These are phyloP conservation scores for Acrocephalus kingi DNA, from an alignment of 2,113 vertebrate species.

Conservation along the genomic window DNA sequence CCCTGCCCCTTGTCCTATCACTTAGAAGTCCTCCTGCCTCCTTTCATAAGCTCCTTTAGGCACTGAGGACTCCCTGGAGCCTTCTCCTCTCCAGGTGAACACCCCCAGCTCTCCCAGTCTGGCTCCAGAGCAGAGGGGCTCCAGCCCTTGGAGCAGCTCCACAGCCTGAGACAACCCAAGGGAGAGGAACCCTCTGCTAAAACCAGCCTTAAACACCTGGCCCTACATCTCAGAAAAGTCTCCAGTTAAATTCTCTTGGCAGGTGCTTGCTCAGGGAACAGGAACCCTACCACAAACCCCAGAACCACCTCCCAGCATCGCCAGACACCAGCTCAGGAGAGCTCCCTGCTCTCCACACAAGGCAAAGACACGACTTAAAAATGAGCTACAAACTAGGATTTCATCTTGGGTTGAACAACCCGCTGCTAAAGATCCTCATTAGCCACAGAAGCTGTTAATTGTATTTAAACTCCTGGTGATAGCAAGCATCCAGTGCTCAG, in stretches of 20 bases:
- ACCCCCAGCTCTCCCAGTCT: neutral
- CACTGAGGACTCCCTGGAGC: accelerated
- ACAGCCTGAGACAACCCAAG: neutral
- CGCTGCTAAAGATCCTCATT: neutral
- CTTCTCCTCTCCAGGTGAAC: neutral
- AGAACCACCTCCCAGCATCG: neutral
- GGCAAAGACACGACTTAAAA: neutral
- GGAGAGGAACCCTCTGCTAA: neutral
- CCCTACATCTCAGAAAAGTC: neutral
- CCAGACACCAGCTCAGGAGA: neutral
- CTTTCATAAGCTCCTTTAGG: neutral
- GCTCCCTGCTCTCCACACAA: neutral
- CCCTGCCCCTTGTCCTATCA: neutral
- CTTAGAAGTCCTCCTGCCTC: neutral
- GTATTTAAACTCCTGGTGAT: neutral
- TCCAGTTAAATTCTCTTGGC: neutral
- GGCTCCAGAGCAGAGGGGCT: neutral
- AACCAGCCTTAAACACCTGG: neutral
- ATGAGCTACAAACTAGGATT: neutral
- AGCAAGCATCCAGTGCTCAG: neutral
- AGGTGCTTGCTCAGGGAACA: neutral
- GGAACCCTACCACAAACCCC: neutral
- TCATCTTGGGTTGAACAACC: neutral
- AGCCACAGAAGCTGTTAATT: conserved; percentile 8
- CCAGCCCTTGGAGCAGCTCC: neutral